Conservation (phyloP, 2,888 invertebrate genomes). For the Thecophora atra region DNA sequence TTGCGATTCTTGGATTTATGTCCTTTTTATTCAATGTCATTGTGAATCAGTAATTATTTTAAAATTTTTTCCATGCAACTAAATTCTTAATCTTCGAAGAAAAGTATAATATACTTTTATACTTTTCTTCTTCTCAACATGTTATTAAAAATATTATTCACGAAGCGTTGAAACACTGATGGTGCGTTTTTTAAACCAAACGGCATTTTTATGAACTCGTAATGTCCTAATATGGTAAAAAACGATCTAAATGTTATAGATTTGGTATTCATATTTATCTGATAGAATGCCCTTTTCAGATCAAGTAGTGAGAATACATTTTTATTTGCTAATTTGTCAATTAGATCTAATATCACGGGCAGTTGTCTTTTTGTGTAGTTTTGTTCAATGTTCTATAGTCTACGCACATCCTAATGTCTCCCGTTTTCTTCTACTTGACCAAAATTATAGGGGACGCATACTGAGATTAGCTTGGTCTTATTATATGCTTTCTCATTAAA, state of each 20-base stretch:
- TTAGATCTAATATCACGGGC: constrained; percentile 16
- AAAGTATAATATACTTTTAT: constrained; percentile 29
- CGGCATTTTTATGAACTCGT: constrained; percentile 38
- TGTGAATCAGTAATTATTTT: too few species aligned
- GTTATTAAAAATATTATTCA: constrained; percentile 37
- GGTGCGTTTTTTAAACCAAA: constrained; percentile 40
- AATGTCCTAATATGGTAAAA: constrained; percentile 25
- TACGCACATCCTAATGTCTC: constrained; percentile 40
- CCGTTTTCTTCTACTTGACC: constrained; percentile 40
- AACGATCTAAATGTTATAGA: constrained; percentile 35
- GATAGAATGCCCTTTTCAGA: constrained; percentile 30
- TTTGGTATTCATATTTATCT: constrained; percentile 18
- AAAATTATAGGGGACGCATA: constrained; percentile 41
- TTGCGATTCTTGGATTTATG: too few species aligned
- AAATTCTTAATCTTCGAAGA: constrained; percentile 34
- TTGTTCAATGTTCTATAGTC: constrained; percentile 43
- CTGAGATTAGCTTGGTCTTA: constrained; percentile 39
- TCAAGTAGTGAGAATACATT: constrained; percentile 11
- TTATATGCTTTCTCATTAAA: too few species aligned
- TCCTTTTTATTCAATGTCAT: too few species aligned
- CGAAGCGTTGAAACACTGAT: constrained; percentile 36
- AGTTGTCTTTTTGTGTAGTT: constrained; percentile 27
- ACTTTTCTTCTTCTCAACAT: constrained; percentile 34
- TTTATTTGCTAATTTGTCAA: too few species aligned
- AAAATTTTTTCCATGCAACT: too few species aligned